phyloP scores from a whole-genome alignment of 2,113 vertebrate genomes.

The Corythornis vintsioides region DNA sequence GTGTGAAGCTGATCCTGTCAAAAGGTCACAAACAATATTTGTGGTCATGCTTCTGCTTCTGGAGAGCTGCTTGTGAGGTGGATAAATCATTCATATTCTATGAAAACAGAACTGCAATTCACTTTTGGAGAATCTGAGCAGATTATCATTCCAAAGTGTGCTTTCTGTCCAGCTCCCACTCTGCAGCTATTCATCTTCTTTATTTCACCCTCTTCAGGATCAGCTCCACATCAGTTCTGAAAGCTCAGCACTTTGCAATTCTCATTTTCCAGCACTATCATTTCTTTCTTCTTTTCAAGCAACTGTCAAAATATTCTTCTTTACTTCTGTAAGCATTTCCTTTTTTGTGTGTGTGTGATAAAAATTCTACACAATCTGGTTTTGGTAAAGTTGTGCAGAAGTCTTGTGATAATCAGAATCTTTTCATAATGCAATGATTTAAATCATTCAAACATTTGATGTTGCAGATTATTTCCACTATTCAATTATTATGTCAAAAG shows the following conservation, averaged over 20 bases:
- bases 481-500: background rate
- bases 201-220: background rate
- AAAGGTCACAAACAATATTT: background rate
- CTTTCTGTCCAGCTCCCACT: slow-evolving; percentile 3
- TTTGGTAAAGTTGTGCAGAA: background rate
- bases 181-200: background rate
- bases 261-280: background rate
- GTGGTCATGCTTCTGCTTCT: background rate
- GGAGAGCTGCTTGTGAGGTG: background rate
- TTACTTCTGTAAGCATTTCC: background rate
- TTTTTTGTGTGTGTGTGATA: background rate
- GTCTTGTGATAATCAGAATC: background rate
- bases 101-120: slow-evolving; percentile 10
- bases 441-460: background rate
- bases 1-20: background rate
- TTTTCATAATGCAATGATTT: background rate
- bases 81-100: slow-evolving; percentile 38
- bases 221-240: background rate
- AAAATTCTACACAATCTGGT: background rate
- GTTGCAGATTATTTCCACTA: background rate
- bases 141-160: slow-evolving; percentile 17
- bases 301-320: slow-evolving; percentile 1
- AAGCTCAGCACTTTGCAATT: background rate
- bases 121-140: background rate
- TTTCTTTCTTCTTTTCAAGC: slow-evolving; percentile 1